phyloP scores from a whole-genome alignment of 2,113 vertebrate genomes.

The Podarcis muralis region DNA sequence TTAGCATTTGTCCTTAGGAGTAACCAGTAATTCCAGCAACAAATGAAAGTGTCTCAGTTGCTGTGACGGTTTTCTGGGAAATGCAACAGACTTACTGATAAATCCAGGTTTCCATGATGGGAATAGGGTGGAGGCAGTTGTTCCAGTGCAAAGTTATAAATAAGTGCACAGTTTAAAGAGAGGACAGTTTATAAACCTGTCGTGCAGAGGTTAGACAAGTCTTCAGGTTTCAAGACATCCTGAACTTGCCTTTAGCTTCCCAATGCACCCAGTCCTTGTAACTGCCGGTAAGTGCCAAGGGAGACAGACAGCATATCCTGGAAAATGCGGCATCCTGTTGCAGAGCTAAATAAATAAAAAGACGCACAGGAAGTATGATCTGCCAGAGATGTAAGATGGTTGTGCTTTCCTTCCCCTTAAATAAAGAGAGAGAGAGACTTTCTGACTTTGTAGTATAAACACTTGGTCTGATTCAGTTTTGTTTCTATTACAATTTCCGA shows the following conservation, averaged over 20 bases:
- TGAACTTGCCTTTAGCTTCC: slow-evolving; percentile 26
- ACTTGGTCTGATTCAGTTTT: neutral
- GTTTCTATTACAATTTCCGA: neutral
- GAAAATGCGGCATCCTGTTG: slow-evolving; percentile 45
- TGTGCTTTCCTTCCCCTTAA: slow-evolving; percentile 37
- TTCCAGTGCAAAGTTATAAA: slow-evolving; percentile 23
- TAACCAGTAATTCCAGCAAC: neutral
- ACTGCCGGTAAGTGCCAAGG: neutral
- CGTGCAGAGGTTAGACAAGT: slow-evolving; percentile 31
- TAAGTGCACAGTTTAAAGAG: neutral
- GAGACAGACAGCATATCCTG: slow-evolving; percentile 58
- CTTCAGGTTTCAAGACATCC: slow-evolving; percentile 27
- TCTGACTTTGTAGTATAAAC: slow-evolving; percentile 6
- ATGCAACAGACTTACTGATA: neutral
- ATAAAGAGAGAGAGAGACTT: neutral
- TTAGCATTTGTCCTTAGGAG: neutral
- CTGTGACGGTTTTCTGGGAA: slow-evolving; percentile 25
- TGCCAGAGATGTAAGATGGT: slow-evolving; percentile 6
- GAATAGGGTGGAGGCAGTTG: slow-evolving; percentile 51
- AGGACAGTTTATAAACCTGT: slow-evolving; percentile 3
- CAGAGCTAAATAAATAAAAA: slow-evolving; percentile 54
- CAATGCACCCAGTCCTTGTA: slow-evolving; percentile 21
- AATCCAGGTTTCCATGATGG: neutral
- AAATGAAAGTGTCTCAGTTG: neutral
- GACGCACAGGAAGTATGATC: slow-evolving; percentile 62